These are phyloP conservation scores for Oophaga sylvatica DNA, from an alignment of 2,797 vertebrate species.

Conservation along the genomic window DNA sequence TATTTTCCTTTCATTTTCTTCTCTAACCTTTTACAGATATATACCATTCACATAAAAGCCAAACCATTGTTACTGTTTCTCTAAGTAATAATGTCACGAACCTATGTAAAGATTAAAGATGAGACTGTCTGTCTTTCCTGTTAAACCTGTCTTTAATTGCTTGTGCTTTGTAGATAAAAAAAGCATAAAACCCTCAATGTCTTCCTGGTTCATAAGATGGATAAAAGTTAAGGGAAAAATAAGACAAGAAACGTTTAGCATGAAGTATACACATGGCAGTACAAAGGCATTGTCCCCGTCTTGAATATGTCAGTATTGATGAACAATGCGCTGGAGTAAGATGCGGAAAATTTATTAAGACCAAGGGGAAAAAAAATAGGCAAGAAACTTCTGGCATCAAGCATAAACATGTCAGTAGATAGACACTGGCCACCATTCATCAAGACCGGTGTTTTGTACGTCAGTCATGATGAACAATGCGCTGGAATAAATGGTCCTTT, in stretches of 20 bases:
- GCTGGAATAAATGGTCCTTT: no score
- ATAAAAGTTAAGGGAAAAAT: not conserved
- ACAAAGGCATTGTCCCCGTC: not conserved
- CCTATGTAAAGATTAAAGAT: not conserved
- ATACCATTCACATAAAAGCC: not conserved
- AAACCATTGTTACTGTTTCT: not conserved
- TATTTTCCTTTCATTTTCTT: not conserved
- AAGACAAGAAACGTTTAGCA: not conserved
- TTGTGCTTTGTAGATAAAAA: not conserved
- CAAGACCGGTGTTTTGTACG: no score
- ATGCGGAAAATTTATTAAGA: not conserved
- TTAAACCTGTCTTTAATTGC: conserved; percentile 1
- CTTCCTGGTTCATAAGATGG: not conserved
- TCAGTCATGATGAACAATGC: no score
- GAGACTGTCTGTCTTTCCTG: not conserved
- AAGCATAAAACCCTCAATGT: not conserved
- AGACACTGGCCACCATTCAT: not conserved
- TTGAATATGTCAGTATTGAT: no score
- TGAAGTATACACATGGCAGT: no score
- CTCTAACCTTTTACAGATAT: not conserved
- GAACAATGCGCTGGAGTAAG: no score
- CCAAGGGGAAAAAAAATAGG: not conserved
- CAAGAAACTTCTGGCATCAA: not conserved
- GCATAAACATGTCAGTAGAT: not conserved
- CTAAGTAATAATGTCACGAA: not conserved